Evolutionary conservation across 2,113 vertebrate species (phyloP).

Genomic region (Dasyprocta punctata): DNA sequence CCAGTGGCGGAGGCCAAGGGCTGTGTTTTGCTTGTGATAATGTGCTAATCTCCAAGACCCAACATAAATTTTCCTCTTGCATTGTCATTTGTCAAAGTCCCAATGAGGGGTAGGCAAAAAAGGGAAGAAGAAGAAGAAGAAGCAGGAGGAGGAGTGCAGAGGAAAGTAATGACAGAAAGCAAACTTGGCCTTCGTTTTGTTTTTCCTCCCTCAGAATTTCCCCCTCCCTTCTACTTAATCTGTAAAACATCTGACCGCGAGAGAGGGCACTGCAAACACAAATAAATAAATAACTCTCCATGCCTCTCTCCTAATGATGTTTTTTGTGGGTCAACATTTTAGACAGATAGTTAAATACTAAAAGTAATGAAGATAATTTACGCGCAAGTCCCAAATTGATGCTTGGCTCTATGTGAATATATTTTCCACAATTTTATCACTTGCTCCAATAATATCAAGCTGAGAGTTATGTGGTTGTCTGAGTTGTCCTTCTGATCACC

Average conservation of each 20-base stretch:
- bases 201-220: constrained; percentile 63
- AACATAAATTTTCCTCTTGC: constrained; percentile 83
- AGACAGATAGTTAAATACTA: constrained; percentile 40
- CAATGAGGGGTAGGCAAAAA: constrained; percentile 75
- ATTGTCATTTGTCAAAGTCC: constrained; percentile 89
- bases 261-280: constrained; percentile 54
- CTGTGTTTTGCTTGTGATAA: constrained; percentile 89
- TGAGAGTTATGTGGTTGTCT: background rate
- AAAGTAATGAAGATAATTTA: constrained; percentile 9
- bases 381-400: background rate
- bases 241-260: constrained; percentile 87
- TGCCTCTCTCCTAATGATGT: background rate
- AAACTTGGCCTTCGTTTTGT: constrained; percentile 81
- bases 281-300: constrained; percentile 75
- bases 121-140: background rate
- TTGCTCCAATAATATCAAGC: background rate
- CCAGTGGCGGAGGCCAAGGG: constrained; percentile 74
- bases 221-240: constrained; percentile 82
- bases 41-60: constrained; percentile 89
- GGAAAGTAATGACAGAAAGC: constrained; percentile 74
- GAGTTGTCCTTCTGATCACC: background rate
- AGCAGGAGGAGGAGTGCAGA: background rate
- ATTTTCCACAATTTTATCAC: background rate
- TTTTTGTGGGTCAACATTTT: background rate
- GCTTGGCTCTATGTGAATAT: background rate